Evolutionary conservation across 2,113 vertebrate species (phyloP).

Genomic region (Charadrius vociferus): DNA sequence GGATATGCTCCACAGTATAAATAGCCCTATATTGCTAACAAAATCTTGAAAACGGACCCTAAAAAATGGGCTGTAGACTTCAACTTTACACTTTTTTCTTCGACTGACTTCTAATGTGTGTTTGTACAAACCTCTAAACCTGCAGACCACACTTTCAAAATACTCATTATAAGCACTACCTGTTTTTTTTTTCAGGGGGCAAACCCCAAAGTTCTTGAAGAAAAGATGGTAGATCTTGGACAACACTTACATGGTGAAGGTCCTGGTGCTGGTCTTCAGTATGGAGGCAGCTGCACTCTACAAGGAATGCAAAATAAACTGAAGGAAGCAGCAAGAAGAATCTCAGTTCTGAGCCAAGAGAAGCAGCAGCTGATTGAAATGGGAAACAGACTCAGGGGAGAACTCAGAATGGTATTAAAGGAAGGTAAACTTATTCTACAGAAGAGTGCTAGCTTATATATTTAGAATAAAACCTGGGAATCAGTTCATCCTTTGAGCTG

Average conservation of each 20-base stretch:
- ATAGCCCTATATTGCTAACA: neutral
- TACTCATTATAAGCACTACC: neutral
- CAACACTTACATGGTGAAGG: conserved; percentile 6
- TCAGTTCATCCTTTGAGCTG: neutral
- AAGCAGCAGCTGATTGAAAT: conserved; percentile 87
- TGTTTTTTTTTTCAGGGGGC: conserved; percentile 59
- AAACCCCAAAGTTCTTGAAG: conserved; percentile 5
- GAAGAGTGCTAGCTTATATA: neutral
- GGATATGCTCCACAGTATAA: neutral
- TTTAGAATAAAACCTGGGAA: neutral
- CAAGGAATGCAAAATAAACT: conserved; percentile 72
- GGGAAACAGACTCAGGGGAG: conserved; percentile 83
- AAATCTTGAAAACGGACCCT: neutral
- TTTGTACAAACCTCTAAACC: neutral
- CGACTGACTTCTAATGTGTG: neutral
- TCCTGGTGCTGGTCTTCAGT: neutral
- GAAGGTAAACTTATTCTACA: conserved; percentile 64
- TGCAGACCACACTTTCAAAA: neutral
- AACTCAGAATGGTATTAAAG: conserved; percentile 53
- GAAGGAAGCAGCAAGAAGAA: conserved; percentile 78
- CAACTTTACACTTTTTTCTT: neutral
- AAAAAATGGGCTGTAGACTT: neutral
- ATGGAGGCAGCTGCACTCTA: neutral
- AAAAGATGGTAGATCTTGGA: conserved; percentile 39
- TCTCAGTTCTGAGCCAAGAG: conserved; percentile 79